Evolutionary conservation across 92 coral and sea anemone species (phyloP).

Genomic region (Palythoa heliodiscus): DNA sequence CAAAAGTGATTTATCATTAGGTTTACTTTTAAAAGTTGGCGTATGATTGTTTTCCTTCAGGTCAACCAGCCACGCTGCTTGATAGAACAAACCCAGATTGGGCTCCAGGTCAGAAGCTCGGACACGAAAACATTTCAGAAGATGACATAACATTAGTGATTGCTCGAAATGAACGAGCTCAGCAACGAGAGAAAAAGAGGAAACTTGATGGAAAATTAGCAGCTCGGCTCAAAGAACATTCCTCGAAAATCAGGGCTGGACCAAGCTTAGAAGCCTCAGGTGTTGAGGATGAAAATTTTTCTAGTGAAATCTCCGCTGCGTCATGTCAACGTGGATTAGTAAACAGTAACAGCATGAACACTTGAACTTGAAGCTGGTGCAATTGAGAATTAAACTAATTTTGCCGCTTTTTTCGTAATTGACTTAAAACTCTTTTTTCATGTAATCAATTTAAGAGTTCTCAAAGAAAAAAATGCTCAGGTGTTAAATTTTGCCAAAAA

Average conservation of each 20-base stretch:
- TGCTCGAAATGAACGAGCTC: constrained; percentile 25
- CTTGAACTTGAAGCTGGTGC: not conserved
- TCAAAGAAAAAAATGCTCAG: constrained; percentile 12
- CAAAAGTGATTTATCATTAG: constrained; percentile 16
- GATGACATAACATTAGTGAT: constrained; percentile 24
- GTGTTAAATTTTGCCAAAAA: constrained; percentile 8
- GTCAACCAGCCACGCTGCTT: constrained; percentile 15
- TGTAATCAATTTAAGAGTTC: not conserved
- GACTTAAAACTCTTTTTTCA: not conserved
- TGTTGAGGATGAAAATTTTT: constrained; percentile 24
- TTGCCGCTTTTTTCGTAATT: not conserved
- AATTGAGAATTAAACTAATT: not conserved
- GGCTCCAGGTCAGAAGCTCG: constrained; percentile 36
- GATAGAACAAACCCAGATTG: constrained; percentile 23
- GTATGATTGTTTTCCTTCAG: constrained; percentile 22
- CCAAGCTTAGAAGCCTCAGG: constrained; percentile 34
- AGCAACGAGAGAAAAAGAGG: constrained; percentile 29
- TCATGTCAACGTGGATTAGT: constrained; percentile 6
- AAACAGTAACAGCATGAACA: constrained; percentile 11
- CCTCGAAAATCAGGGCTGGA: constrained; percentile 26
- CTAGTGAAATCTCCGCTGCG: constrained; percentile 3
- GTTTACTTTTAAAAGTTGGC: constrained; percentile 19
- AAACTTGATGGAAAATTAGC: constrained; percentile 24
- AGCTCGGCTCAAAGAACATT: constrained; percentile 18
- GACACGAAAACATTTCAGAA: constrained; percentile 21